These are phyloP conservation scores for Sandelia bainsii DNA, from an alignment of 2,797 vertebrate species.

Conservation along the genomic window DNA sequence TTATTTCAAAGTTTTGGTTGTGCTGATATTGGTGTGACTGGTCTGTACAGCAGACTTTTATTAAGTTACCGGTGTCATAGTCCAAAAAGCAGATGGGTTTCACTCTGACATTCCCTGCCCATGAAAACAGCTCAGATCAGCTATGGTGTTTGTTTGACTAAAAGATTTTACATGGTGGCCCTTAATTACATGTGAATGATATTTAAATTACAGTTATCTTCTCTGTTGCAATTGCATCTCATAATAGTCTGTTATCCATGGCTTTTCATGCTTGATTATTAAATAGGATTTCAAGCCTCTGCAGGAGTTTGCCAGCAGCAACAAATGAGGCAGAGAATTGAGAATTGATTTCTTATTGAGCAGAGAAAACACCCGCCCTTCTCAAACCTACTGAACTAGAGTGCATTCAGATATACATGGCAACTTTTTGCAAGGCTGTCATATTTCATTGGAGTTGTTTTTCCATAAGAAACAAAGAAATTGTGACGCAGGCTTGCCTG, in stretches of 20 bases:
- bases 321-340: constrained; percentile 78
- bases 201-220: constrained; percentile 82
- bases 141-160: constrained; percentile 36
- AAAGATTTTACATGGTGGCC: constrained; percentile 39
- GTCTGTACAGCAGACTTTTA: background rate
- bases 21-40: background rate
- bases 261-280: constrained; percentile 79
- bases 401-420: constrained; percentile 40
- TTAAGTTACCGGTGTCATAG: background rate
- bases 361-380: constrained; percentile 56
- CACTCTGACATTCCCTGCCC: constrained; percentile 9
- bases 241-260: constrained; percentile 78
- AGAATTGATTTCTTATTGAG: constrained; percentile 77
- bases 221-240: constrained; percentile 67
- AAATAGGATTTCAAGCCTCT: constrained; percentile 79
- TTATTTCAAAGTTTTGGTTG: background rate
- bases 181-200: constrained; percentile 63
- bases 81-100: constrained; percentile 33
- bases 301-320: constrained; percentile 63
- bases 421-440: constrained; percentile 58
- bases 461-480: constrained; percentile 36
- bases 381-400: constrained; percentile 21
- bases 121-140: constrained; percentile 37
- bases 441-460: constrained; percentile 50
- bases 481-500: background rate